phyloP scores from a whole-genome alignment of 1,140 invertebrate species.

The Drosophila sucinea region DNA sequence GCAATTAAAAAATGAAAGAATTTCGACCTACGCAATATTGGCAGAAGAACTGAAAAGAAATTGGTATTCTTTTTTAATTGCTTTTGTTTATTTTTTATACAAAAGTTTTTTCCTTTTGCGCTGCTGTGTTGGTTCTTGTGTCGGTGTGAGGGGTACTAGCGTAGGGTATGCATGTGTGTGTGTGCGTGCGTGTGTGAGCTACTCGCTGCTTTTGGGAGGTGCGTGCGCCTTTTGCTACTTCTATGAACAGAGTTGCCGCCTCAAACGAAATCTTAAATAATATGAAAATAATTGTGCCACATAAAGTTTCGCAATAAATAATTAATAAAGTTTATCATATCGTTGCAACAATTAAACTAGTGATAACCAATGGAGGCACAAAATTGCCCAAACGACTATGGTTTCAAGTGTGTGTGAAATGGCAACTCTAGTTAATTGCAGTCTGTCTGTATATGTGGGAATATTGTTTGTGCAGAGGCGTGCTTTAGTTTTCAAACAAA shows the following conservation, averaged over 20 bases:
- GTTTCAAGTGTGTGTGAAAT: slow-evolving; percentile 24
- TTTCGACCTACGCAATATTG: slow-evolving; percentile 31
- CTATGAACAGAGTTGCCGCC: slow-evolving; percentile 41
- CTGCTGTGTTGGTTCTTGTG: slow-evolving; percentile 41
- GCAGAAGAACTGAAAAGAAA: slow-evolving; percentile 45
- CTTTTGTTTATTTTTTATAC: slow-evolving; percentile 81
- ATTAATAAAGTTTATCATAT: not conserved
- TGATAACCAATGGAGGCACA: not conserved
- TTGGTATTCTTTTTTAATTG: slow-evolving; percentile 77
- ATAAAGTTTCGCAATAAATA: not conserved
- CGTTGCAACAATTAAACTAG: not conserved
- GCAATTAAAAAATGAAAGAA: slow-evolving; percentile 57
- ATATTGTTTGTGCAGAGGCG: slow-evolving; percentile 77
- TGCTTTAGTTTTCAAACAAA: slow-evolving; percentile 54
- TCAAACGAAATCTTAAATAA: not conserved
- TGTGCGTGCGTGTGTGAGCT: slow-evolving; percentile 51
- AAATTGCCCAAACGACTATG: not conserved
- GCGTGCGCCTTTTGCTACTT: slow-evolving; percentile 65
- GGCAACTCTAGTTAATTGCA: slow-evolving; percentile 78
- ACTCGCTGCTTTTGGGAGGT: slow-evolving; percentile 62
- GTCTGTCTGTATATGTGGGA: slow-evolving; percentile 76
- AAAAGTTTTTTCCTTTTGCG: slow-evolving; percentile 76
- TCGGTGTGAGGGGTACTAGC: slow-evolving; percentile 30
- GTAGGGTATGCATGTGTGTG: slow-evolving; percentile 9
- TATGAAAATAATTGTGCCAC: not conserved